These are phyloP conservation scores for Microdon myrmicae DNA, from an alignment of 2,888 invertebrate species.

Conservation along the genomic window DNA sequence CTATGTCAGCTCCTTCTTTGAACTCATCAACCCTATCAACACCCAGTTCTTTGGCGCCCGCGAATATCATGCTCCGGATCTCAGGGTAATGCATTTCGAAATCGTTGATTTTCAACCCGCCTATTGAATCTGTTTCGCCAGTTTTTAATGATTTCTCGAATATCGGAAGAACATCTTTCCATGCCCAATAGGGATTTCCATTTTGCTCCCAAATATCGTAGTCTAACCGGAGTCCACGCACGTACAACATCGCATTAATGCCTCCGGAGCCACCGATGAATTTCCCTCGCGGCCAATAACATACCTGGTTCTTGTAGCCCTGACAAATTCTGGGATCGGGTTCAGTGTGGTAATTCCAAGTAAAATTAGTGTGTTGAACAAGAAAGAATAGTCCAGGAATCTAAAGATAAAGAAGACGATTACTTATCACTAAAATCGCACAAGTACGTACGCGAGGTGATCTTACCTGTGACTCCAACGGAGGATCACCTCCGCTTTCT, in stretches of 20 bases:
- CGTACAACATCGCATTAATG: slow-evolving; percentile 73
- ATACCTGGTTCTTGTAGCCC: slow-evolving; percentile 57
- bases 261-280: slow-evolving; percentile 73
- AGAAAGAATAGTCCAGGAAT: slow-evolving; percentile 56
- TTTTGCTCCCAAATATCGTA: slow-evolving; percentile 70
- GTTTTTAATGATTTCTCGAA: slow-evolving; percentile 68
- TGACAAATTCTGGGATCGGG: slow-evolving; percentile 57
- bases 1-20: slow-evolving; percentile 69
- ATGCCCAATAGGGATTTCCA: slow-evolving; percentile 71
- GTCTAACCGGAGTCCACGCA: slow-evolving; percentile 70
- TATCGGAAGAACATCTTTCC: slow-evolving; percentile 67
- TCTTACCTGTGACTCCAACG: slow-evolving; percentile 54
- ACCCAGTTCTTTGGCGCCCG: slow-evolving; percentile 76
- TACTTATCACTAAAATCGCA: too few relatives aligned
- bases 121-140: slow-evolving; percentile 65
- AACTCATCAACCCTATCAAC: slow-evolving; percentile 72
- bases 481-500: slow-evolving; percentile 56
- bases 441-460: not conserved
- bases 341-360: slow-evolving; percentile 59
- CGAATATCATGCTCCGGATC: slow-evolving; percentile 71
- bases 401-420: slow-evolving; percentile 40
- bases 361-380: slow-evolving; percentile 55
- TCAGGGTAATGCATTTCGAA: slow-evolving; percentile 58
- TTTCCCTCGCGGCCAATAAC: slow-evolving; percentile 74
- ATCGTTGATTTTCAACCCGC: slow-evolving; percentile 67